Evolutionary conservation across 1,140 invertebrate genomes (phyloP).

Genomic region (Protaetia brevitarsis): DNA sequence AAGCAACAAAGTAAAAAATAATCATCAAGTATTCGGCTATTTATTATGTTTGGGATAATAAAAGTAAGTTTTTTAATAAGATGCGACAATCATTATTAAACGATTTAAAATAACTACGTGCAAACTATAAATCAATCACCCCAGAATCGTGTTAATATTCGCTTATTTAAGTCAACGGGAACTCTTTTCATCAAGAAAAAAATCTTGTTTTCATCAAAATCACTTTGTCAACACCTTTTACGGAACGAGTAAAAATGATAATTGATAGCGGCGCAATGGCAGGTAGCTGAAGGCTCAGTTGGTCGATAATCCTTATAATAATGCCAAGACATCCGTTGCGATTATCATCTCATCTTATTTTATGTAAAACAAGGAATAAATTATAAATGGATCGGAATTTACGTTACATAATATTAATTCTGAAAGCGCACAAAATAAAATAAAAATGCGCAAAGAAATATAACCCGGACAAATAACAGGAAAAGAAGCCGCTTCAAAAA

Average conservation of each 20-base stretch:
- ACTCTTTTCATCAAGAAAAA: neutral
- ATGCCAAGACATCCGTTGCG: neutral
- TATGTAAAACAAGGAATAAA: neutral
- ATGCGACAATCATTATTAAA: too few species aligned
- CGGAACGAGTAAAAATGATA: neutral
- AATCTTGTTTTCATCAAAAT: neutral
- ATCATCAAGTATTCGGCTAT: too few species aligned
- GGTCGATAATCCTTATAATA: neutral
- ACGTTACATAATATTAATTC: constrained; percentile 9
- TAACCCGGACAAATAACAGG: neutral
- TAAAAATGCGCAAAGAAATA: neutral
- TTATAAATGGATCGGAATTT: neutral
- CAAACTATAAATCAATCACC: too few species aligned
- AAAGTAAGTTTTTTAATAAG: too few species aligned
- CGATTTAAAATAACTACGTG: too few species aligned
- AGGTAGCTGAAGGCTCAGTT: neutral
- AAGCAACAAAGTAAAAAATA: neutral
- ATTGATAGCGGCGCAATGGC: neutral
- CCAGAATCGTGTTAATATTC: too few species aligned
- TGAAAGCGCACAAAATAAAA: neutral
- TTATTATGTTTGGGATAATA: too few species aligned
- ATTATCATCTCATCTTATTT: neutral
- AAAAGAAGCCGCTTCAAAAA: neutral
- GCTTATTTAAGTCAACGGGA: too few species aligned
- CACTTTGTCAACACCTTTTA: constrained; percentile 2